Percentiles rank a stretch among this genome's conserved stretches.
These are phyloP conservation scores for Bathynomus jamesi DNA, from an alignment of 1,140 invertebrate genomes.

Conservation along the genomic window DNA sequence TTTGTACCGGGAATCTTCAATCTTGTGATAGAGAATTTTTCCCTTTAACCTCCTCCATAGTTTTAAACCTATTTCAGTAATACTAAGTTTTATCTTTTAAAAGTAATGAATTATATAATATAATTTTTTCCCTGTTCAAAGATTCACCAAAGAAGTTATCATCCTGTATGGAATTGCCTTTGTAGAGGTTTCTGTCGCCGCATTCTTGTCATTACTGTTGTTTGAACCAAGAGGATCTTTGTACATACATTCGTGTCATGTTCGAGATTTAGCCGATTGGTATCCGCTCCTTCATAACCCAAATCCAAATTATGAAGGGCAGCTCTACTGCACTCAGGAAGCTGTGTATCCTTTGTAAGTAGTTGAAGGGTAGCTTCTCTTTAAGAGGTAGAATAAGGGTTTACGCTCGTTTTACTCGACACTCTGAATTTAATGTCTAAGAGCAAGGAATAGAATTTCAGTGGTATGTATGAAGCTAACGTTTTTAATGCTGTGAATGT, in stretches of 20 bases:
- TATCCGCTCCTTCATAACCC: slow-evolving; percentile 93
- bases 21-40: no score
- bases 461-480: slow-evolving; percentile 12
- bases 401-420: slow-evolving; percentile 15
- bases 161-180: slow-evolving; percentile 65
- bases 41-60: no score
- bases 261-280: slow-evolving; percentile 79
- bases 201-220: slow-evolving; percentile 63
- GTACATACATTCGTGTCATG: slow-evolving; percentile 64
- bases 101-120: neutral
- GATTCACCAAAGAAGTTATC: slow-evolving; percentile 62
- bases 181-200: slow-evolving; percentile 64
- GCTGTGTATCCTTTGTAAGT: slow-evolving; percentile 92
- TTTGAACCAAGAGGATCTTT: slow-evolving; percentile 68
- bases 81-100: neutral
- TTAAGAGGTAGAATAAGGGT: slow-evolving; percentile 5
- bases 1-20: no score
- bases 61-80: neutral
- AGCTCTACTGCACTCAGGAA: slow-evolving; percentile 89
- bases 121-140: slow-evolving; percentile 42
- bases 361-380: slow-evolving; percentile 21
- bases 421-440: slow-evolving; percentile 7
- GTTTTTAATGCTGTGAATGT: neutral
- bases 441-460: neutral
- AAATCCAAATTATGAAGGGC: slow-evolving; percentile 77